These are phyloP conservation scores for Saguinus midas DNA, from an alignment of 2,113 vertebrate species.

Conservation along the genomic window DNA sequence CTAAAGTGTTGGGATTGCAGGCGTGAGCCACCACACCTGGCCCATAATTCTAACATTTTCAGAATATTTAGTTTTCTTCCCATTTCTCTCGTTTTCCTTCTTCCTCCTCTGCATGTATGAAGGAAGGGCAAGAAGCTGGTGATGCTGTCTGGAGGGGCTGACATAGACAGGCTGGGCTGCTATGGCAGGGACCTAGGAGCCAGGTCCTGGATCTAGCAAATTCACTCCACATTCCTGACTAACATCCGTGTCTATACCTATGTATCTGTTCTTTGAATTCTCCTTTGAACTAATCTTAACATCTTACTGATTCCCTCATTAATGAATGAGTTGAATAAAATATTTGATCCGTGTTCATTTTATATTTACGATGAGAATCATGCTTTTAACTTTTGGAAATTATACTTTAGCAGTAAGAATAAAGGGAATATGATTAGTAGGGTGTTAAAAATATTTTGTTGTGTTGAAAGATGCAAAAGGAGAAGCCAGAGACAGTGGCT, in stretches of 20 bases:
- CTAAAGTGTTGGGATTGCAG: no score
- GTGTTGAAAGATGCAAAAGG: background rate
- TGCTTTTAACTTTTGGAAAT: background rate
- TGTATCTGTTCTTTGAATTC: background rate
- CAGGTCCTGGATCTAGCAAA: background rate
- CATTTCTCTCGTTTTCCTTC: background rate
- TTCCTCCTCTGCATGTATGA: background rate
- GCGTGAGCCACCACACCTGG: no score
- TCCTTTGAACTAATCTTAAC: background rate
- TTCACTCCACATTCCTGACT: background rate
- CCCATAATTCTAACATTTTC: background rate
- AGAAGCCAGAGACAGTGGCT: background rate
- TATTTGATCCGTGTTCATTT: background rate
- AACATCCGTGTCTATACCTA: background rate
- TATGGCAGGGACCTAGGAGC: background rate
- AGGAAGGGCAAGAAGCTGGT: background rate
- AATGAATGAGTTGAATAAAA: background rate
- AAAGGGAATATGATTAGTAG: background rate
- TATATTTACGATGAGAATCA: background rate
- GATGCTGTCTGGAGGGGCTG: no score
- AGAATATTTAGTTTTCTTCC: background rate
- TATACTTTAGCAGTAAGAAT: background rate
- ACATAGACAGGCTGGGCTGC: background rate
- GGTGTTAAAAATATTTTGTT: background rate
- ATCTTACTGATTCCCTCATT: background rate